Conservation (phyloP, 2,113 vertebrate genomes). For the Panurus biarmicus region DNA sequence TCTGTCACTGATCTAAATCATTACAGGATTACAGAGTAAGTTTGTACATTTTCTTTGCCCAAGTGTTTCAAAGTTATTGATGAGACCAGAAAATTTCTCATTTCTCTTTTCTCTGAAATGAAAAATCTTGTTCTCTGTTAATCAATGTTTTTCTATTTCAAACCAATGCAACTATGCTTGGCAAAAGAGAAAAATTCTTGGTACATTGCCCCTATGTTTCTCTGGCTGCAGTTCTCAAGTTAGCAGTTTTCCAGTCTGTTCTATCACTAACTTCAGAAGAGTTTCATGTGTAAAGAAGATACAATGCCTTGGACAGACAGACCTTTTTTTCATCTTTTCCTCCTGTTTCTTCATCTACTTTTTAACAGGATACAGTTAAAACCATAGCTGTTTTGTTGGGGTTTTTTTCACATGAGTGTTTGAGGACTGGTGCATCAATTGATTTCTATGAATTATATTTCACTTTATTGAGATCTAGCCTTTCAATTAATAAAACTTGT, state of each 20-base stretch:
- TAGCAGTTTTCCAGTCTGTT: background rate
- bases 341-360: background rate
- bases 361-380: background rate
- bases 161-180: background rate
- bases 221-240: background rate
- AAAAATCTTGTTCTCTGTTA: slow-evolving; percentile 10
- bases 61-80: slow-evolving; percentile 33
- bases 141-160: slow-evolving; percentile 6
- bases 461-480: background rate
- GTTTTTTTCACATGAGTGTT: background rate
- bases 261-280: background rate
- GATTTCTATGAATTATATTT: slow-evolving; percentile 17
- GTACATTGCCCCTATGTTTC: background rate
- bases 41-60: slow-evolving; percentile 57
- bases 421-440: background rate
- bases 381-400: background rate
- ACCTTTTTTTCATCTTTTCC: background rate
- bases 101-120: slow-evolving; percentile 27
- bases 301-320: background rate
- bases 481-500: background rate
- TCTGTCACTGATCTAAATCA: slow-evolving; percentile 59
- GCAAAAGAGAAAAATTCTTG: background rate
- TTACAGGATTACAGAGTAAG: slow-evolving; percentile 54
- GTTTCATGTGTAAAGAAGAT: background rate
- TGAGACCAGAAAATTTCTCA: slow-evolving; percentile 35